These are phyloP conservation scores for Orthosia gothica DNA, from an alignment of 2,888 invertebrate genomes.

Conservation along the genomic window DNA sequence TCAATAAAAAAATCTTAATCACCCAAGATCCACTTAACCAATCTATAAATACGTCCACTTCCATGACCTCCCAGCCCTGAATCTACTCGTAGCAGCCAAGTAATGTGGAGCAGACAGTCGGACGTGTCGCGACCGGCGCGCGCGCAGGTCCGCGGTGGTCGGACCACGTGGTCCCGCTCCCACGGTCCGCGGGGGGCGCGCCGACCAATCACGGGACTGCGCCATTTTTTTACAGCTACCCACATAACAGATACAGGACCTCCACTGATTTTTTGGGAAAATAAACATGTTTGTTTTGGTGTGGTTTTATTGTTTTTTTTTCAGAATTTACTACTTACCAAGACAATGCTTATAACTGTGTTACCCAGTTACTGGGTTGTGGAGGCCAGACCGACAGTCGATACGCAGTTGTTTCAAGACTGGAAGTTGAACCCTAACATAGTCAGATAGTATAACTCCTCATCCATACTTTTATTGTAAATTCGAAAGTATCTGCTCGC, in stretches of 20 bases:
- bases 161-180: conserved; percentile 78
- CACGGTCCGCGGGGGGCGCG: conserved; percentile 83
- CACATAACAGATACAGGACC: conserved; percentile 67
- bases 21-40: conserved; percentile 1
- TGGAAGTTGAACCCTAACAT: no score
- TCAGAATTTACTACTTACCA: neutral
- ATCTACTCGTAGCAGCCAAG: neutral
- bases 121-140: conserved; percentile 72
- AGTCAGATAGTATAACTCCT: no score
- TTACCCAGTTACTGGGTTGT: no score
- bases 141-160: conserved; percentile 79
- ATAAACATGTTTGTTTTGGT: conserved; percentile 53
- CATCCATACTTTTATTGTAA: no score
- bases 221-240: conserved; percentile 65
- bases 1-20: neutral
- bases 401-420: no score
- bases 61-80: conserved; percentile 47
- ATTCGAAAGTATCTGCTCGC: no score
- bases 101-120: conserved; percentile 69
- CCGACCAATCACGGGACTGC: conserved; percentile 59
- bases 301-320: conserved; percentile 11
- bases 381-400: no score
- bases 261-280: conserved; percentile 71
- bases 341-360: no score
- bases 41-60: conserved; percentile 42